A percentile compares a stretch with the other conserved stretches of the same genome.
Evolutionary conservation across 2,888 invertebrate species (phyloP).

Genomic region (Mesoligia furuncula): DNA sequence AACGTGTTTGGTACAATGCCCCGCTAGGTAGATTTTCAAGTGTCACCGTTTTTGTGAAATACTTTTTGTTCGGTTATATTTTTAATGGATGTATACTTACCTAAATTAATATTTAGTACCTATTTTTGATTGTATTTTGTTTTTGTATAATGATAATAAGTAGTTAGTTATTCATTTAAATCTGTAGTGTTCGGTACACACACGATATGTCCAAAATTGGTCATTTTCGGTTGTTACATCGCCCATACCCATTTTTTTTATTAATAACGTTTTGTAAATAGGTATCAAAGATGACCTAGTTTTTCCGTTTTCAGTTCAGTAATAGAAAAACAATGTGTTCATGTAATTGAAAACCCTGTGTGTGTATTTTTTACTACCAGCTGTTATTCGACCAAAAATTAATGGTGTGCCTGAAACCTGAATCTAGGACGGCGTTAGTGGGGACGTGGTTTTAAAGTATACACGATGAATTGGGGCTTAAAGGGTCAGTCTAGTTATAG

Average conservation of each 20-base stretch:
- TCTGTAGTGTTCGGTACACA: no score
- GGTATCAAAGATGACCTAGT: neutral
- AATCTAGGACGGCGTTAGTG: neutral
- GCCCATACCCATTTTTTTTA: neutral
- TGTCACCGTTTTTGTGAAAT: conserved; percentile 18
- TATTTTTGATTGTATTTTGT: neutral
- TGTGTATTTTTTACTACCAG: neutral
- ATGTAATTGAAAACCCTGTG: neutral
- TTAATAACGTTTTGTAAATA: neutral
- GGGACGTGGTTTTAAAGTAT: neutral
- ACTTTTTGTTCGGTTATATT: neutral
- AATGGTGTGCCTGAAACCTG: conserved; percentile 3
- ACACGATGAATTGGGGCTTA: neutral
- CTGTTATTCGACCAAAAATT: neutral
- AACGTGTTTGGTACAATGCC: conserved; percentile 29
- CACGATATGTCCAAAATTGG: neutral
- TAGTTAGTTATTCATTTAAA: no score
- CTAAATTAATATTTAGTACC: neutral
- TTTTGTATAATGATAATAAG: neutral
- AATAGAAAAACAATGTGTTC: neutral
- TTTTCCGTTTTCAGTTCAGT: neutral
- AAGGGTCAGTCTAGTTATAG: neutral
- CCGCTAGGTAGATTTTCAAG: conserved; percentile 3
- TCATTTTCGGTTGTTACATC: neutral
- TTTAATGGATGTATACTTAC: neutral